phyloP scores from a whole-genome alignment of 2,797 vertebrate genomes.

The Sylvia borin region DNA sequence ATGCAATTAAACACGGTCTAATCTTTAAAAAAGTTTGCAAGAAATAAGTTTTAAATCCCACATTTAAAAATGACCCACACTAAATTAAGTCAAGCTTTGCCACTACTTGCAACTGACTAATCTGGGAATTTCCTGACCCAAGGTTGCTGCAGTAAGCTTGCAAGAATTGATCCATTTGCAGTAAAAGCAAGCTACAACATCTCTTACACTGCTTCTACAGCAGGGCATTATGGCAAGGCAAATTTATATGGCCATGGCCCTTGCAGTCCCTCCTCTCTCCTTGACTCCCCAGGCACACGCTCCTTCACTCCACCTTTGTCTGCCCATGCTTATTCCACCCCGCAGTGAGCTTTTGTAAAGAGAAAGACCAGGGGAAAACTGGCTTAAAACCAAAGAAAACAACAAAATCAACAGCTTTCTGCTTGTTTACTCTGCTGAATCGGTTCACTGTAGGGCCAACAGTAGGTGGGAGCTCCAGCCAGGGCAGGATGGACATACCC shows the following conservation, averaged over 20 bases:
- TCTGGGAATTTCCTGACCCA: not conserved
- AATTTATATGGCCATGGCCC: not conserved
- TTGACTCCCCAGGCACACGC: not conserved
- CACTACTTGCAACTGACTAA: not conserved
- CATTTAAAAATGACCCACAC: not conserved
- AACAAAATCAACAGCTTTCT: not conserved
- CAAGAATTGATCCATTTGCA: not conserved
- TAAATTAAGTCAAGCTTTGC: not conserved
- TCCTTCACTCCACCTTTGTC: not conserved
- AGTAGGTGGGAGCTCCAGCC: not conserved
- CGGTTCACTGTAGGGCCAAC: not conserved
- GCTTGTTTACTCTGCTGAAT: not conserved
- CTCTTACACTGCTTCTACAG: not conserved
- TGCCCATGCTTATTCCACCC: rapidly evolving
- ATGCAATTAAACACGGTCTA: not conserved
- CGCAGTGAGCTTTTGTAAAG: rapidly evolving
- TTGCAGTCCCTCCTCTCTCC: not conserved
- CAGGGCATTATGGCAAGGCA: not conserved
- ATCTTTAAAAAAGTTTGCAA: not conserved
- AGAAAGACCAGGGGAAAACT: not conserved
- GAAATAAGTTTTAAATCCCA: not conserved
- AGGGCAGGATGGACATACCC: not conserved
- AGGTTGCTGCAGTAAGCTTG: not conserved
- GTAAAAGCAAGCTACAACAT: not conserved
- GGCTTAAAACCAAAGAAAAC: not conserved